Evolutionary conservation across 2,113 vertebrate species (phyloP).

Genomic region (Monopterus albus): DNA sequence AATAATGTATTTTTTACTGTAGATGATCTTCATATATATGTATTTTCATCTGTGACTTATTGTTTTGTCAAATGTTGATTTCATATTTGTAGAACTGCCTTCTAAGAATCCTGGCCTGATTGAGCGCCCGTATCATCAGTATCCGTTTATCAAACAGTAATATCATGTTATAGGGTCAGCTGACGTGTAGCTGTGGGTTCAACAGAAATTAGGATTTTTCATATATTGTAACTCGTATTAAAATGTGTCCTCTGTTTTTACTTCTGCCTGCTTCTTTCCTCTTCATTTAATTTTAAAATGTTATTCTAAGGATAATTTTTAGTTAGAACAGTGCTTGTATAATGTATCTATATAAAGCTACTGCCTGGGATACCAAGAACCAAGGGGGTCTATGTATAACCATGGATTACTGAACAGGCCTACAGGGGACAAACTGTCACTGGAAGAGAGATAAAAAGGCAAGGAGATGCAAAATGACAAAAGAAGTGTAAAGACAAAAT

Average conservation of each 20-base stretch:
- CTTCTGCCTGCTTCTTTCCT: not conserved
- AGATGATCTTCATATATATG: conserved; percentile 32
- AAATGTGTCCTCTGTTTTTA: conserved; percentile 43
- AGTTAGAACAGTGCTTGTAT: not conserved
- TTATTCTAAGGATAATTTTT: not conserved
- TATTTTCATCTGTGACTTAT: conserved; percentile 18
- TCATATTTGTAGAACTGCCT: conserved; percentile 12
- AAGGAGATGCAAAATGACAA: too few relatives aligned
- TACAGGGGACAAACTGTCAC: not conserved
- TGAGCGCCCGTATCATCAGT: conserved; percentile 10
- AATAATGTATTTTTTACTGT: conserved; percentile 50
- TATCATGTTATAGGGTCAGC: not conserved
- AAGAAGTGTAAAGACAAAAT: too few relatives aligned
- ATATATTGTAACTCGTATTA: conserved; percentile 48
- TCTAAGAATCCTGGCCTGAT: not conserved
- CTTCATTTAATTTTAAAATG: not conserved
- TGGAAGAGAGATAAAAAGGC: not conserved
- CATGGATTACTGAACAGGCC: not conserved
- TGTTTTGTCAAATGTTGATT: conserved; percentile 29
- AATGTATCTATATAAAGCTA: conserved; percentile 1
- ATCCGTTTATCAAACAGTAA: not conserved
- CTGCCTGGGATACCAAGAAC: not conserved
- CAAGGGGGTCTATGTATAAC: not conserved
- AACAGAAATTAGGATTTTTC: conserved; percentile 19
- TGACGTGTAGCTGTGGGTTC: conserved; percentile 27